Evolutionary conservation across 1,140 invertebrate genomes (phyloP).

Genomic region (Fopius arisanus): DNA sequence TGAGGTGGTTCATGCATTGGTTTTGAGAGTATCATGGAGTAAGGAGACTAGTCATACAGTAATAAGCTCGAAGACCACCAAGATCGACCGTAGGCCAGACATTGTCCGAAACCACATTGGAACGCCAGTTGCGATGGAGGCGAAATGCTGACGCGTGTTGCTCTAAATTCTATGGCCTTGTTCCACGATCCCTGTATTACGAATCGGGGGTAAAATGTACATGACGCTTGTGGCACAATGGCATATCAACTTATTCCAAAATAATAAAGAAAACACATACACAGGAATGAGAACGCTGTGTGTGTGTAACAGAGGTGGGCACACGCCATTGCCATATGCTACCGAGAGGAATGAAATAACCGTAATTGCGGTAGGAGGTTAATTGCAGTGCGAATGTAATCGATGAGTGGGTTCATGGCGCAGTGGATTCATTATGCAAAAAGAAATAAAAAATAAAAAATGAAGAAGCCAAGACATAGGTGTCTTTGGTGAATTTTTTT

Average conservation of each 20-base stretch:
- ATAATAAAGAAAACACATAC: constrained; percentile 35
- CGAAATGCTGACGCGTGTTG: constrained; percentile 46
- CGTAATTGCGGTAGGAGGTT: constrained; percentile 43
- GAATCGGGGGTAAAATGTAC: constrained; percentile 46
- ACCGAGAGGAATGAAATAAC: constrained; percentile 47
- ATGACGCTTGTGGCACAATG: constrained; percentile 33
- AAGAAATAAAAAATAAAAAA: not conserved
- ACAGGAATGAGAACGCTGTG: constrained; percentile 49
- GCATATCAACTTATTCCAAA: constrained; percentile 4
- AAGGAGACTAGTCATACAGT: constrained; percentile 8
- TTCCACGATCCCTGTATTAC: constrained; percentile 45
- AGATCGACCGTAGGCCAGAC: constrained; percentile 27
- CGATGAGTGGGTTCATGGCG: constrained; percentile 46
- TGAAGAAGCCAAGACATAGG: not conserved
- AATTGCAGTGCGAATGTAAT: constrained; percentile 53
- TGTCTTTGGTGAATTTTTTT: constrained; percentile 2
- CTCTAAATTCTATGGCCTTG: constrained; percentile 37
- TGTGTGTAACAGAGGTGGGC: constrained; percentile 36
- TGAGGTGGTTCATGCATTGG: not conserved
- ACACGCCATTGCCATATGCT: constrained; percentile 60
- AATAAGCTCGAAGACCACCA: constrained; percentile 7
- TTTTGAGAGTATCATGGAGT: constrained; percentile 2
- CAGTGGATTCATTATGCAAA: constrained; percentile 49
- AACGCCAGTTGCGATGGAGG: constrained; percentile 57
- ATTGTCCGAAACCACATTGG: constrained; percentile 57